Evolutionary conservation across 2,797 vertebrate genomes (phyloP), one percentile per base, ranked within the genome.

Genomic region (Artibeus lituratus): DNA sequence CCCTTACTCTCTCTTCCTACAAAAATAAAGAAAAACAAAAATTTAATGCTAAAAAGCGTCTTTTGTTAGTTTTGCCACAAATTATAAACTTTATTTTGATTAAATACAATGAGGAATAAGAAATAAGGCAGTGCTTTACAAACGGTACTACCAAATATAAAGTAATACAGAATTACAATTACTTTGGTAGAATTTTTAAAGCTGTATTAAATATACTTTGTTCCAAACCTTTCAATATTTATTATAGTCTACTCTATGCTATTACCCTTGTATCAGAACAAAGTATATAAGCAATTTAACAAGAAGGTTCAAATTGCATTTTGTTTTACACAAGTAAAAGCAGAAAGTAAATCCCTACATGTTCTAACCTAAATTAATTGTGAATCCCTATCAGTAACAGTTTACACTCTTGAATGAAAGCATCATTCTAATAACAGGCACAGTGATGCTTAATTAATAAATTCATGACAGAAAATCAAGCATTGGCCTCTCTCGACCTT

Each of bases 251-350:
- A 37, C n/a, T 62, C 42, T 89, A 72, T 42, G 32, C 19, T 70
- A 62, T 44, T 74, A 88, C 35, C 39, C 7, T 57, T 59, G 2
- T 21, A 83, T n/a, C 55, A 72, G 53, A 88, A 94, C 47, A 69
- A 91, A 84, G 10, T 53, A 86, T 24, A 10, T 65, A 73, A 86
- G 80, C 44, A 53, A 67, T 78, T 62, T 44, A 91, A 80, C 37
- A 72, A 77, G 26, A 55, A 39, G 22, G 69, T 62, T 70, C 82
- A 57, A 51, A 73, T 5, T 10, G 4, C 59, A 84, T 44, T 76
- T 87, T 76, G 39, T 73, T 96, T 94, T 67, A 74, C 35, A 89
- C 18, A 93, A 78, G 2, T 85, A 53, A 59, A 82, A 86, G n/a
- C 26, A 94, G 39, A 82, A 29, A 24, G 12, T 80, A 88, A 55